Evolutionary conservation across 2,888 invertebrate species (phyloP).

Genomic region (Perizoma flavofasciatum): DNA sequence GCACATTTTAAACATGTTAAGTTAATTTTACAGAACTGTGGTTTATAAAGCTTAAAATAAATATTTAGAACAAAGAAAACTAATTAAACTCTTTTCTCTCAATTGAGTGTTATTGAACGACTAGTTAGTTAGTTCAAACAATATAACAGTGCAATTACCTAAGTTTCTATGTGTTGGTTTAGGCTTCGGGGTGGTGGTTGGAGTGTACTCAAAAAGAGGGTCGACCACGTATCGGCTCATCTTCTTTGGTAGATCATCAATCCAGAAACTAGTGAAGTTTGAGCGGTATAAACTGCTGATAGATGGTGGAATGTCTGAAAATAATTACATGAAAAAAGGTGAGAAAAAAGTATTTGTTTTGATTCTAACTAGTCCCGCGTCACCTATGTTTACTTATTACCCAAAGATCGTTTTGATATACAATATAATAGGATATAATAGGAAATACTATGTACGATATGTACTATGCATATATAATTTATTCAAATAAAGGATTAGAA

Average conservation of each 20-base stretch:
- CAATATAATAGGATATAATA: too few relatives aligned
- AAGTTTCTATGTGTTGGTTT: slow-evolving; percentile 59
- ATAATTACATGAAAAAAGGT: neutral
- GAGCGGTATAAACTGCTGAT: slow-evolving; percentile 90
- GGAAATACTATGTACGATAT: too few relatives aligned
- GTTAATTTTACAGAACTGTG: neutral
- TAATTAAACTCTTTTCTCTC: neutral
- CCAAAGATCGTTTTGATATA: too few relatives aligned
- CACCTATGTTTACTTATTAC: too few relatives aligned
- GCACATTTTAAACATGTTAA: neutral
- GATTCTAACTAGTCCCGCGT: too few relatives aligned
- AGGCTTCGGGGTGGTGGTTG: slow-evolving; percentile 52
- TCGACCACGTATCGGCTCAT: slow-evolving; percentile 81
- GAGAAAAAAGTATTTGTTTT: neutral
- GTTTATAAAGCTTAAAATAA: neutral
- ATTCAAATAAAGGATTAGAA: too few relatives aligned
- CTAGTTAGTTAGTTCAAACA: slow-evolving; percentile 24
- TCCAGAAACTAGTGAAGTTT: slow-evolving; percentile 93
- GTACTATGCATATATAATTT: too few relatives aligned
- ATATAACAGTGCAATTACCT: slow-evolving; percentile 43
- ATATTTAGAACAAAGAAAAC: neutral
- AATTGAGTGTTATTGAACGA: slow-evolving; percentile 7
- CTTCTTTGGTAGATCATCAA: slow-evolving; percentile 90
- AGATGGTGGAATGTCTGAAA: slow-evolving; percentile 89
- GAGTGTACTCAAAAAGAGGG: slow-evolving; percentile 68